These are phyloP conservation scores for Lepus timidus DNA, from an alignment of 2,113 vertebrate species.

Conservation along the genomic window DNA sequence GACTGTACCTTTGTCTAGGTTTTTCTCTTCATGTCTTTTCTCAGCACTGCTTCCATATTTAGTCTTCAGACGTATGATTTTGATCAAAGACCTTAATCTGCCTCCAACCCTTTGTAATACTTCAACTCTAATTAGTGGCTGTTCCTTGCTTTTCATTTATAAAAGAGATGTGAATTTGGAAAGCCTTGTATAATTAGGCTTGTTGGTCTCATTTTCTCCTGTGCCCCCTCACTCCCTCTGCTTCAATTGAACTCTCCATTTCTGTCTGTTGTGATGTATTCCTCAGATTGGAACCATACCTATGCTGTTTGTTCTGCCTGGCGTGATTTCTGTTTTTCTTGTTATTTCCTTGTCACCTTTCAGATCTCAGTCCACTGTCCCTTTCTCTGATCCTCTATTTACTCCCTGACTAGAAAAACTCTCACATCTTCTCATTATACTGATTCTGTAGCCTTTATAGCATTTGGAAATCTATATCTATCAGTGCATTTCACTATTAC, in stretches of 20 bases:
- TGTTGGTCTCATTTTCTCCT: neutral
- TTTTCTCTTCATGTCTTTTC: neutral
- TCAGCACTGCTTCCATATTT: neutral
- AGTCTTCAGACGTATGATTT: neutral
- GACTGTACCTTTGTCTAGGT: neutral
- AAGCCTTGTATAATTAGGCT: neutral
- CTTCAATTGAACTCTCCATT: neutral
- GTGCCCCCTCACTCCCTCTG: neutral
- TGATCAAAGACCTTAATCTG: conserved; percentile 42
- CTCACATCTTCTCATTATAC: neutral
- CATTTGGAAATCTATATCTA: neutral
- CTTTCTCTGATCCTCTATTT: neutral
- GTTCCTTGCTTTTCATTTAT: neutral
- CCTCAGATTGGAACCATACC: neutral
- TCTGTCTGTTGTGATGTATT: neutral
- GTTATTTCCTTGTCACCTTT: neutral
- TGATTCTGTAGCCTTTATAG: neutral
- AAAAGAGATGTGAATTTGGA: neutral
- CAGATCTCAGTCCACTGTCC: neutral
- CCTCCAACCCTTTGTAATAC: neutral
- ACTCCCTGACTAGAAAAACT: neutral
- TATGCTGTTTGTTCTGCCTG: neutral
- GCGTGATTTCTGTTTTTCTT: neutral
- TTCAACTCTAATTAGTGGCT: neutral
- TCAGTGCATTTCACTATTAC: neutral